A percentile compares a stretch with the other conserved stretches of the same genome.
Evolutionary conservation across 1,140 invertebrate species (phyloP).

Genomic region (Radopholus similis): DNA sequence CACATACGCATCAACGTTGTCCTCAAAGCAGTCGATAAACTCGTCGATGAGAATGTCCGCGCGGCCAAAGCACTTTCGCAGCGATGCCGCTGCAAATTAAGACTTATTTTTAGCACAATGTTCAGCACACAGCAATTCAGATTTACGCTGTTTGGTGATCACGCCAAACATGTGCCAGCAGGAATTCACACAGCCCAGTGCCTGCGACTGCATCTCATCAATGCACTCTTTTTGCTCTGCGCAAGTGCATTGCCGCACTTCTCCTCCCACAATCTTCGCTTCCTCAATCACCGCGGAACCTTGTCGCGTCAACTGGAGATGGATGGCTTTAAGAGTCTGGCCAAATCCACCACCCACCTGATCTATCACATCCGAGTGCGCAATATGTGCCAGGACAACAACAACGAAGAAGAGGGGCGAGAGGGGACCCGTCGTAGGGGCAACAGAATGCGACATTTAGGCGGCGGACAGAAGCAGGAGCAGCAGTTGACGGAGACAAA

Average conservation of each 20-base stretch:
- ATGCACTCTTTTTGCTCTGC: slow-evolving; percentile 43
- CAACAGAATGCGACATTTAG: neutral
- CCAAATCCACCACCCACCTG: neutral
- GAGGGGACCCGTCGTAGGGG: neutral
- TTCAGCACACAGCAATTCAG: too few species aligned
- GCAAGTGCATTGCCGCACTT: slow-evolving; percentile 46
- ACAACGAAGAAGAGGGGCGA: slow-evolving; percentile 1
- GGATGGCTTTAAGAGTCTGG: neutral
- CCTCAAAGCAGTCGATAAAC: slow-evolving; percentile 44
- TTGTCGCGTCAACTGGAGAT: slow-evolving; percentile 28
- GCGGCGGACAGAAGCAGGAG: neutral
- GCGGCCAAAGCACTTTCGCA: slow-evolving; percentile 35
- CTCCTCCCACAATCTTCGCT: slow-evolving; percentile 31
- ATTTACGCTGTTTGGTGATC: too few species aligned
- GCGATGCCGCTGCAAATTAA: slow-evolving; percentile 37
- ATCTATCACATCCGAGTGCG: slow-evolving; percentile 21
- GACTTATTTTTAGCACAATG: too few species aligned
- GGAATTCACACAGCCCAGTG: slow-evolving; percentile 39
- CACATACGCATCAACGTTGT: slow-evolving; percentile 45
- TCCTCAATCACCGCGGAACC: slow-evolving; percentile 25
- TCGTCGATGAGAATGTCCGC: slow-evolving; percentile 36
- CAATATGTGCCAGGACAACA: neutral
- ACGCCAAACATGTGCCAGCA: slow-evolving; percentile 44
- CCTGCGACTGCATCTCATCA: slow-evolving; percentile 46
- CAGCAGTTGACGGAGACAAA: neutral